Percentiles rank a stretch among this genome's conserved stretches.
These are phyloP conservation scores for Gallinago nigripennis DNA, from an alignment of 2,797 vertebrate species.

Conservation along the genomic window DNA sequence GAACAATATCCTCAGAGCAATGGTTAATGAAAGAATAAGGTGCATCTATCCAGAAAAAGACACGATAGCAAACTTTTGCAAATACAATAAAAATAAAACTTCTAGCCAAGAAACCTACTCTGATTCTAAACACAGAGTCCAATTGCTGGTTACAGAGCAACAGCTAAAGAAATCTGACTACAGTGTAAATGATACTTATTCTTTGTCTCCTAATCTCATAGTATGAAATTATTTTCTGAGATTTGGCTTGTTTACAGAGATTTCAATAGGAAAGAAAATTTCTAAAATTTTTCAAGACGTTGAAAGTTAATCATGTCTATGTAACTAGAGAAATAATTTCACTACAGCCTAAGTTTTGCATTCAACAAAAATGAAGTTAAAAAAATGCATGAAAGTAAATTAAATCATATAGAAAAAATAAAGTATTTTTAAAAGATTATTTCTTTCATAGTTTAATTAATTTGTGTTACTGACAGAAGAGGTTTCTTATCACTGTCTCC, in stretches of 20 bases:
- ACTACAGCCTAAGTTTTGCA: neutral
- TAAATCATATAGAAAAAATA: neutral
- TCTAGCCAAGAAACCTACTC: neutral
- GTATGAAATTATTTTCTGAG: neutral
- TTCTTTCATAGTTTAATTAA: neutral
- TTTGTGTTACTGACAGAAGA: neutral
- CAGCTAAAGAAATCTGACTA: neutral
- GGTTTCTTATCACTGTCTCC: neutral
- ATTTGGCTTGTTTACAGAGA: neutral
- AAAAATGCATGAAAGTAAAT: neutral
- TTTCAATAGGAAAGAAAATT: neutral
- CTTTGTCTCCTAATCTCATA: neutral
- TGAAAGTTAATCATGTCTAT: neutral
- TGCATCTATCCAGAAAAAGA: neutral
- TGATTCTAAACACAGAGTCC: neutral
- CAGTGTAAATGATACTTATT: neutral
- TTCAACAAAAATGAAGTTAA: neutral
- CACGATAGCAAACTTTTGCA: neutral
- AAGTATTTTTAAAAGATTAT: neutral
- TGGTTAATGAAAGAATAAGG: neutral
- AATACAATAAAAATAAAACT: neutral
- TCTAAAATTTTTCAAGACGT: neutral
- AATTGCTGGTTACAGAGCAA: neutral
- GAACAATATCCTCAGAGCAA: neutral
- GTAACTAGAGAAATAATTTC: neutral